Conservation (phyloP, 1,140 invertebrate genomes). For the Leptopilina clavipes region DNA sequence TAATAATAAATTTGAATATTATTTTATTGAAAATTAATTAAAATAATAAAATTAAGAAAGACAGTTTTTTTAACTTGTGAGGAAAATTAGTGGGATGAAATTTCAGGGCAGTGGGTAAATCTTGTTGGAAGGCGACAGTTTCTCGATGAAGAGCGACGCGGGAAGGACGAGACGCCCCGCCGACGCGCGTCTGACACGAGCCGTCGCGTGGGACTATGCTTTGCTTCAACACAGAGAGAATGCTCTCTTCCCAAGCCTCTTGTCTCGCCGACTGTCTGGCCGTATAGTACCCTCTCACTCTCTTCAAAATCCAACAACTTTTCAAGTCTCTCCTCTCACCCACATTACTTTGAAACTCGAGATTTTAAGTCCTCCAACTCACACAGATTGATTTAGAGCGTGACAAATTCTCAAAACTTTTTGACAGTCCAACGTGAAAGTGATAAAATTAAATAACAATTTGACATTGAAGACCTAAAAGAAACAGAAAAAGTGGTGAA, state of each 20-base stretch:
- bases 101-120: slow-evolving; percentile 20
- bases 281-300: slow-evolving; percentile 14
- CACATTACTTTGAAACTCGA: slow-evolving; percentile 19
- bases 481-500: too few species aligned
- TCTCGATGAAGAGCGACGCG: slow-evolving; percentile 41
- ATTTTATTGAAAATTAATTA: too few species aligned
- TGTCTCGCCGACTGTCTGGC: slow-evolving; percentile 21
- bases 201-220: slow-evolving; percentile 22
- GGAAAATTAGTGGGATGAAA: background rate
- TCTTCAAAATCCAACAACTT: slow-evolving; percentile 18
- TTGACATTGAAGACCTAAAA: background rate
- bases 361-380: slow-evolving; percentile 2
- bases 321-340: slow-evolving; percentile 4
- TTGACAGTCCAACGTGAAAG: slow-evolving; percentile 11
- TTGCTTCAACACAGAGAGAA: background rate
- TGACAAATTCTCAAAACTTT: slow-evolving; percentile 21
- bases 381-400: slow-evolving; percentile 21
- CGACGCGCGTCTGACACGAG: slow-evolving; percentile 57
- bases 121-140: slow-evolving; percentile 4
- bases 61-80: background rate
- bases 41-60: too few species aligned
- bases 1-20: too few species aligned
- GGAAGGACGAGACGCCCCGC: slow-evolving; percentile 42
- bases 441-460: slow-evolving; percentile 14
- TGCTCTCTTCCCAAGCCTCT: slow-evolving; percentile 6